These are phyloP conservation scores for Papilio aristodemus DNA, from an alignment of 1,140 invertebrate genomes.

Conservation along the genomic window DNA sequence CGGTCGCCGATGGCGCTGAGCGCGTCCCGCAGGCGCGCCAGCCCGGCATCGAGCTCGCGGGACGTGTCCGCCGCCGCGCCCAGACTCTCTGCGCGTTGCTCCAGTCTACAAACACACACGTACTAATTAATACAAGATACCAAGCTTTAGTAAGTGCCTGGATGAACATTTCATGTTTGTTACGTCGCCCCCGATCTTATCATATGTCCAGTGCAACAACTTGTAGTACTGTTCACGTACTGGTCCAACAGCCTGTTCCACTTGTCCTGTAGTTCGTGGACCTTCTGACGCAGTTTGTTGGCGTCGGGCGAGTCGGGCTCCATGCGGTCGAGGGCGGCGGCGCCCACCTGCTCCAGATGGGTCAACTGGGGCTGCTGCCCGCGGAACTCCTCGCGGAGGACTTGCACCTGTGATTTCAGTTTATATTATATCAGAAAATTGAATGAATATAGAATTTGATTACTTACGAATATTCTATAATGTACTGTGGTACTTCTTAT, in stretches of 20 bases:
- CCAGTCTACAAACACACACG: conserved; percentile 80
- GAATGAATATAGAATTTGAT: too few relatives aligned
- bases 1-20: conserved; percentile 92
- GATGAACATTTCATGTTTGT: too few relatives aligned
- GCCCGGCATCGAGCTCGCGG: conserved; percentile 93
- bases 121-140: too few relatives aligned
- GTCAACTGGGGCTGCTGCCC: conserved; percentile 94
- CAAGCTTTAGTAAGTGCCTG: too few relatives aligned
- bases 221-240: conserved; percentile 44
- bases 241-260: conserved; percentile 89
- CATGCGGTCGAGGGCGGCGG: conserved; percentile 87
- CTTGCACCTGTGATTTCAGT: conserved; percentile 83
- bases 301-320: conserved; percentile 87
- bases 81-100: conserved; percentile 90
- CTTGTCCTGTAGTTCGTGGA: conserved; percentile 84
- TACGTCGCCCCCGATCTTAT: too few relatives aligned
- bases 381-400: conserved; percentile 95
- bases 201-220: background rate
- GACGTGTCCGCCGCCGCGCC: conserved; percentile 94
- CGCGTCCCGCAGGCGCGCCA: conserved; percentile 89
- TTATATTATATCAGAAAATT: too few relatives aligned
- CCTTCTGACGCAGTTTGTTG: conserved; percentile 85
- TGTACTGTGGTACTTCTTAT: too few relatives aligned
- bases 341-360: conserved; percentile 90
- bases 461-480: too few relatives aligned